phyloP scores from a whole-genome alignment of 2,113 vertebrate species.

The Dolichotis patagonum region DNA sequence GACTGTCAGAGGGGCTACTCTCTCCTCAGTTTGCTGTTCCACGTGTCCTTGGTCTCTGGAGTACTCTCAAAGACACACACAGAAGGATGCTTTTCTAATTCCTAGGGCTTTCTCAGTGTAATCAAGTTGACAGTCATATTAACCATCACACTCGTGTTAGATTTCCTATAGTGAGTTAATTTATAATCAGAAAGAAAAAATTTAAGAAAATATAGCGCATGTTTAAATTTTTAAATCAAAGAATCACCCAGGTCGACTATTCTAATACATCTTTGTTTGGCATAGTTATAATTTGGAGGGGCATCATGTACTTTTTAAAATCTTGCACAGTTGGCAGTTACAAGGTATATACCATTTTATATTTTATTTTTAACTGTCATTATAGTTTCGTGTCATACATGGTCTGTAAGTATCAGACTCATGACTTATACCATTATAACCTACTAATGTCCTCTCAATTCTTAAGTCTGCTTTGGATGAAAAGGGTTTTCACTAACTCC shows the following conservation, averaged over 20 bases:
- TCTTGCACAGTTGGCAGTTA: neutral
- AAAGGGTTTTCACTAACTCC: neutral
- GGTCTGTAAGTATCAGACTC: neutral
- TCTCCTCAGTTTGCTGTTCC: neutral
- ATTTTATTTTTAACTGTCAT: slow-evolving; percentile 1
- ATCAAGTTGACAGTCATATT: neutral
- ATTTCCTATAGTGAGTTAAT: neutral
- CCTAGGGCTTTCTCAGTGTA: neutral
- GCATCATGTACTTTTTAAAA: neutral
- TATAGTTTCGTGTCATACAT: neutral
- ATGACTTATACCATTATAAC: neutral
- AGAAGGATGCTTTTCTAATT: neutral
- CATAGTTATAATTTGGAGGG: neutral
- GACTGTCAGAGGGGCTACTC: neutral
- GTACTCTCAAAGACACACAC: neutral
- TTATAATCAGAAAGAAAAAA: slow-evolving; percentile 15
- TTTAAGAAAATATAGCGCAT: neutral
- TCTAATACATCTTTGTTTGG: neutral
- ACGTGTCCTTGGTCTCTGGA: neutral
- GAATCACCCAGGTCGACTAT: neutral
- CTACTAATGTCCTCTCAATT: neutral
- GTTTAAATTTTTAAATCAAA: slow-evolving; percentile 20
- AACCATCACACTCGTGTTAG: neutral
- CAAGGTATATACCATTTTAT: neutral
- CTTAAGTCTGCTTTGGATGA: neutral